Conservation (phyloP, 2,113 vertebrate species). For the Casuarius casuarius region DNA sequence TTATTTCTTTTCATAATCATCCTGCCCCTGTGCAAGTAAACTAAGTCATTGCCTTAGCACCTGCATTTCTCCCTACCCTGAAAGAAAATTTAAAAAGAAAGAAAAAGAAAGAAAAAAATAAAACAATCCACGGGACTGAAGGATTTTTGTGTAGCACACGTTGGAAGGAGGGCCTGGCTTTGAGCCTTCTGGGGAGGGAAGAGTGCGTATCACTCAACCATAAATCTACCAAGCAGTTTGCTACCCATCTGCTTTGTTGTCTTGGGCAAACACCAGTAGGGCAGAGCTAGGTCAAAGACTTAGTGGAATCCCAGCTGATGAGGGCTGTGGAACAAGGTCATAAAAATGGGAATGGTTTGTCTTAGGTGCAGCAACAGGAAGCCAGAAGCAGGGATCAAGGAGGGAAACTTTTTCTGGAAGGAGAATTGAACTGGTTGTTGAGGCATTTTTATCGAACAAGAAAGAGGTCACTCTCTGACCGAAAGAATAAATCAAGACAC, state of each 20-base stretch:
- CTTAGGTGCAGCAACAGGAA: neutral
- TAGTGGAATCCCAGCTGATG: neutral
- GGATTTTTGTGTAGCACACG: fast-evolving
- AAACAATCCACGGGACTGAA: neutral
- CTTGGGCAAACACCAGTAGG: neutral
- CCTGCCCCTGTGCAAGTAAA: neutral
- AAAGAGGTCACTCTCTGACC: neutral
- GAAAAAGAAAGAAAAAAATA: neutral
- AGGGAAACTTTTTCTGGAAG: neutral
- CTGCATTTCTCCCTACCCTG: neutral
- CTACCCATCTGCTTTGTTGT: neutral
- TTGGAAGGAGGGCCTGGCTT: neutral
- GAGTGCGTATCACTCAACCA: fast-evolving
- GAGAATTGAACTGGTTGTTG: neutral
- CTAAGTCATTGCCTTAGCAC: neutral
- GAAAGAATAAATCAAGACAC: fast-evolving
- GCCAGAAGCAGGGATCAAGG: neutral
- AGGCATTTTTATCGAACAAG: neutral
- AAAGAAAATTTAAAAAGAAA: neutral
- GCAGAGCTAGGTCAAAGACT: fast-evolving
- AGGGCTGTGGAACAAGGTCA: neutral
- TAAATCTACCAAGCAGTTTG: neutral
- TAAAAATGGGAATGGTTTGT: neutral
- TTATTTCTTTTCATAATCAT: neutral
- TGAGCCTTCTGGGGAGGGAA: neutral